A percentile compares a stretch with the other conserved stretches of the same genome.
Evolutionary conservation across 2,113 vertebrate genomes (phyloP).

Genomic region (Lasiurus borealis): DNA sequence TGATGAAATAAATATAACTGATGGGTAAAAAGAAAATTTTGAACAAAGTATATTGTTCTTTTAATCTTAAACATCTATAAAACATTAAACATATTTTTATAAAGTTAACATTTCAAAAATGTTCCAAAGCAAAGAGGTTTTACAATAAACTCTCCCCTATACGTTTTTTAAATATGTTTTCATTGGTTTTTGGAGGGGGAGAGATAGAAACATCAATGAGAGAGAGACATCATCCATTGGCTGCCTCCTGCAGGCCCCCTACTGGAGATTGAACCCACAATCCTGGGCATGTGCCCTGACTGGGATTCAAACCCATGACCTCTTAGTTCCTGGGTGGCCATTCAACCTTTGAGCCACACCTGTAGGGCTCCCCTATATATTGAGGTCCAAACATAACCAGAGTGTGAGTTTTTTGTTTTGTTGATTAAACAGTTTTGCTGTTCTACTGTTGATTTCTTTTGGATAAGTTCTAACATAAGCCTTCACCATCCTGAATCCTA

Average conservation of each 20-base stretch:
- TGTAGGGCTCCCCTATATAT: not conserved
- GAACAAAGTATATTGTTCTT: not conserved
- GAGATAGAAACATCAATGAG: no score
- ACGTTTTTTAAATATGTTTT: not conserved
- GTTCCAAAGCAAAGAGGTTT: not conserved
- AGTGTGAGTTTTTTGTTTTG: not conserved
- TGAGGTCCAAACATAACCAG: not conserved
- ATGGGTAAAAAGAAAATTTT: constrained; percentile 54
- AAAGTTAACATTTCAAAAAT: constrained; percentile 51
- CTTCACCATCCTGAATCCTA: not conserved
- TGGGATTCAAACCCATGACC: no score
- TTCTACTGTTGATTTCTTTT: not conserved
- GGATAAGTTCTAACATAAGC: not conserved
- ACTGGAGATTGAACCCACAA: no score
- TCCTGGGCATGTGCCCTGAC: no score
- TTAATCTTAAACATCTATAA: not conserved
- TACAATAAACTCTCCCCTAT: not conserved
- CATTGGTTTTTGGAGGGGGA: no score
- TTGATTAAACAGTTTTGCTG: not conserved
- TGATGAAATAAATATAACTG: constrained; percentile 15
- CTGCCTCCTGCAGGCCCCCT: no score
- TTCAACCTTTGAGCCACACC: no score
- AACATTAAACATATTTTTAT: constrained; percentile 21
- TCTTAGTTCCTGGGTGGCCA: no score
- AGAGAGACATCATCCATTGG: no score